Evolutionary conservation across 2,888 invertebrate species (phyloP).

Genomic region (Drosophila bunnanda): DNA sequence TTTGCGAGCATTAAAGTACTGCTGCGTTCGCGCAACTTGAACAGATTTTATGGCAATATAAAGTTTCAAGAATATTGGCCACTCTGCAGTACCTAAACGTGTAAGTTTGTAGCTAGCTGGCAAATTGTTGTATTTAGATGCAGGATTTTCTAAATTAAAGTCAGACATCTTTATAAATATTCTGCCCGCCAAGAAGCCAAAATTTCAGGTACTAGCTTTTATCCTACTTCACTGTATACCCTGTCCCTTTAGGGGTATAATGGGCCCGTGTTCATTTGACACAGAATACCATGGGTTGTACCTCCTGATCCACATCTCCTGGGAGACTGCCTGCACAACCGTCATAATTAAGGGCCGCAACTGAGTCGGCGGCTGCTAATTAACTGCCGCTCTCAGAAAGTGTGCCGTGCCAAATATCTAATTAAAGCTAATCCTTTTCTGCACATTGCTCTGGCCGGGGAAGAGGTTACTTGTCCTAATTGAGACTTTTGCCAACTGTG

Average conservation of each 20-base stretch:
- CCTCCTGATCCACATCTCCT: background rate
- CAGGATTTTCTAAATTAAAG: background rate
- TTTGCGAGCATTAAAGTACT: conserved; percentile 2
- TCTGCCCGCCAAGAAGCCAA: background rate
- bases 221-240: background rate
- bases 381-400: conserved; percentile 46
- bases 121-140: background rate
- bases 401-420: conserved; percentile 44
- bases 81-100: conserved; percentile 2
- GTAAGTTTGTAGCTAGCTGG: background rate
- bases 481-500: conserved; percentile 16
- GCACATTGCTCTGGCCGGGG: conserved; percentile 35
- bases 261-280: background rate
- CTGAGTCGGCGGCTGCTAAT: conserved; percentile 49
- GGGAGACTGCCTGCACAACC: conserved; percentile 16
- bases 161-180: background rate
- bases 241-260: background rate
- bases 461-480: conserved; percentile 3
- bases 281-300: background rate
- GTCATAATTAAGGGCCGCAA: conserved; percentile 34
- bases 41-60: conserved; percentile 18
- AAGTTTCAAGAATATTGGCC: background rate
- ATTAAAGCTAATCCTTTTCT: conserved; percentile 65
- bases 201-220: background rate
- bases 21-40: conserved; percentile 13